phyloP scores from a whole-genome alignment of 2,888 invertebrate genomes.

The Drosophila imparisetae region DNA sequence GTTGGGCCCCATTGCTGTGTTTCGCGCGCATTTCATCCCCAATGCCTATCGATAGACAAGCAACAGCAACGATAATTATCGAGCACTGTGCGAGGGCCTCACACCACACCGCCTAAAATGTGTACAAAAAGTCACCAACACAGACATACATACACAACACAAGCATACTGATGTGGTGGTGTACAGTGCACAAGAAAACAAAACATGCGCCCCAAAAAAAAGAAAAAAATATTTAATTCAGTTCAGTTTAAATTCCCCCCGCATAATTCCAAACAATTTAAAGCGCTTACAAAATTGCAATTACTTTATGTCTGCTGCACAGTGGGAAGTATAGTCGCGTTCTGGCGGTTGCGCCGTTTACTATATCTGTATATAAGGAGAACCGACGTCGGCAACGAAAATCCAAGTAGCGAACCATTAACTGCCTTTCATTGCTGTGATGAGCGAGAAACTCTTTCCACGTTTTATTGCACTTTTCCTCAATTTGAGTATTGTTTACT shows the following conservation, averaged over 20 bases:
- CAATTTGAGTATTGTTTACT: constrained; percentile 48
- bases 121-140: constrained; percentile 67
- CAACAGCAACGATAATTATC: constrained; percentile 52
- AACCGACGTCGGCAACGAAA: constrained; percentile 64
- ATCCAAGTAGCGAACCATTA: constrained; percentile 54
- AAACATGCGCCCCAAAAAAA: constrained; percentile 73
- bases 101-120: constrained; percentile 71
- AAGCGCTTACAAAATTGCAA: constrained; percentile 38
- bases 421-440: constrained; percentile 65
- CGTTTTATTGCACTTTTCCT: constrained; percentile 26
- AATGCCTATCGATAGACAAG: constrained; percentile 39
- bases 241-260: background rate
- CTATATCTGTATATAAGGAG: constrained; percentile 52
- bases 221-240: constrained; percentile 18
- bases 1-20: constrained; percentile 33
- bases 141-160: constrained; percentile 52
- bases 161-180: constrained; percentile 64
- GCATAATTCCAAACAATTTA: constrained; percentile 1
- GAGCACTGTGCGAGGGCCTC: constrained; percentile 60
- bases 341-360: constrained; percentile 57
- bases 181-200: constrained; percentile 80
- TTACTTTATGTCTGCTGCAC: constrained; percentile 62
- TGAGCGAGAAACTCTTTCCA: constrained; percentile 21
- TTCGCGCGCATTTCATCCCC: constrained; percentile 65
- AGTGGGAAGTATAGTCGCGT: constrained; percentile 43